Base-by-base conservation (phyloP, 2,888 invertebrate genomes). In the Disparrhopalites patrizii region DNA sequence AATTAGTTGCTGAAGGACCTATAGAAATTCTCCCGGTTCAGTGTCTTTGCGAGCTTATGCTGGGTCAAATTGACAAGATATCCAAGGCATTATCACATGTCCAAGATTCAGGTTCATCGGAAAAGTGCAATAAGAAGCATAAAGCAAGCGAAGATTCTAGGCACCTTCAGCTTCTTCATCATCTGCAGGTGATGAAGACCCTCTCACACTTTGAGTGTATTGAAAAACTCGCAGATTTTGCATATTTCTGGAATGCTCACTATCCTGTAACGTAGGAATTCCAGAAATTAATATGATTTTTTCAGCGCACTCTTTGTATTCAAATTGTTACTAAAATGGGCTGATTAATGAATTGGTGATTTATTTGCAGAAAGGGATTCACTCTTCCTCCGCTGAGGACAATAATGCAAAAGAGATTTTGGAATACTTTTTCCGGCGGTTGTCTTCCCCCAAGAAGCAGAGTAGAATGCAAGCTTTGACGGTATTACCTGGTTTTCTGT, bases 41-140 rank as follows among this genome's bases (percentile, higher is more conserved):
- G 78, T 97, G 96, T 78, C 84, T 98, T 56, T 97, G 97, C 82
- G 97, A 97, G 82, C 96, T 96, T 81, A 83, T 97, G 56, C 84
- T 95, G 1, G 81, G 82, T 70, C 80, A 80, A 61, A 70, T 72
- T 13, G 72, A 73, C 8, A 67, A 65, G 28, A 50, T 71, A 68
- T 51, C 67, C 62, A 76, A 58, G 66, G 61, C 61, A 27, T 36
- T 51, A 2, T 56, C 50, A 40, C 15, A 31, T 25, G 4, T 13
- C 28, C 18, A 31, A 10, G 60, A 60, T 13, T 28, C 60, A 8
- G 3, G 38, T 68, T 73, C 73, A 31, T 67, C 70, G 86, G 87
- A 68, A 79, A 81, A 15, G 85, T 85, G 62, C 43, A 77, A 71
- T 2, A 70, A 75, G 62, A 71, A 75, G 77, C 84, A 85, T 38